Conservation (phyloP, 2,797 vertebrate species). For the Lycodopsis pacificus region DNA sequence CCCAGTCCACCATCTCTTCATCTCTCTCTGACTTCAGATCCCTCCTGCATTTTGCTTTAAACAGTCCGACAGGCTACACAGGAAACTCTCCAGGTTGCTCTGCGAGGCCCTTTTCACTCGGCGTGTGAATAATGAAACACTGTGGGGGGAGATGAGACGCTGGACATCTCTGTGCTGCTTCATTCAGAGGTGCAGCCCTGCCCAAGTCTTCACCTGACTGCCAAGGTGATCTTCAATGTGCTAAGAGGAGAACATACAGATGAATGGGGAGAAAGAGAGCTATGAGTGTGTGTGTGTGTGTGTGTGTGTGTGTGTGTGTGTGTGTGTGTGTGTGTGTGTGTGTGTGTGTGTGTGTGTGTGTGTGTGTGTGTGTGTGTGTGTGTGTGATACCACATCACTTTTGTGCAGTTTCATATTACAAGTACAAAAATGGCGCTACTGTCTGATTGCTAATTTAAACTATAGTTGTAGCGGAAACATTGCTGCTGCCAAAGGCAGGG, state of each 20-base stretch:
- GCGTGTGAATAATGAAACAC: slow-evolving; percentile 58
- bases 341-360: background rate
- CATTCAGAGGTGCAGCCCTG: slow-evolving; percentile 36
- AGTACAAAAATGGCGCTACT: background rate
- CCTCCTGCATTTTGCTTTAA: slow-evolving; percentile 48
- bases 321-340: background rate
- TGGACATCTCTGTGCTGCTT: slow-evolving; percentile 45
- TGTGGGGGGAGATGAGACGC: slow-evolving; percentile 18
- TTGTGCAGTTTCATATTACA: slow-evolving; percentile 4
- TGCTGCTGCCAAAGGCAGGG: background rate
- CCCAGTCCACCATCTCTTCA: slow-evolving; percentile 18
- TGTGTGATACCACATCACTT: background rate
- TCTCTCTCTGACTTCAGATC: slow-evolving; percentile 40
- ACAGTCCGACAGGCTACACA: slow-evolving; percentile 38
- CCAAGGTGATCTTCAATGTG: slow-evolving; percentile 51
- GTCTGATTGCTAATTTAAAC: slow-evolving; percentile 15
- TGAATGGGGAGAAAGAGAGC: slow-evolving; percentile 20
- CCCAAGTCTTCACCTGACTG: slow-evolving; percentile 42
- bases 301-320: background rate
- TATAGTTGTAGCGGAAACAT: too few relatives aligned
- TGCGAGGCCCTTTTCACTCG: slow-evolving; percentile 54
- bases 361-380: background rate
- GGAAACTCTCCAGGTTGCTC: slow-evolving; percentile 51
- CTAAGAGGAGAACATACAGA: slow-evolving; percentile 45
- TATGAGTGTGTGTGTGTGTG: background rate